These are phyloP conservation scores for Laspeyria flexula DNA, from an alignment of 2,888 invertebrate species.

Conservation along the genomic window DNA sequence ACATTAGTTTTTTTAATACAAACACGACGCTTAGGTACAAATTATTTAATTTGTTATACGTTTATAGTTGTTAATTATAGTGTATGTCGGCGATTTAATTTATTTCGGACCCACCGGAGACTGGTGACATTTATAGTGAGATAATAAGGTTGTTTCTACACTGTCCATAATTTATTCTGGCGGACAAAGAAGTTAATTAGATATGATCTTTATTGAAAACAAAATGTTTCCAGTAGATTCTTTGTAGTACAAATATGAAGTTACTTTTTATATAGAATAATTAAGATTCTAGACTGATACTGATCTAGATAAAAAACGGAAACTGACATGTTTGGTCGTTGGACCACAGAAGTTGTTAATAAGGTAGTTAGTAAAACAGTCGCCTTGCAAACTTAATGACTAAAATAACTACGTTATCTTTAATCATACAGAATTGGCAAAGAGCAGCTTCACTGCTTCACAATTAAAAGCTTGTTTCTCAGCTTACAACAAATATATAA, in stretches of 20 bases:
- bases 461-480: no score
- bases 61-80: constrained; percentile 76
- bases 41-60: constrained; percentile 80
- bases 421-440: no score
- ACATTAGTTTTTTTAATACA: constrained; percentile 70
- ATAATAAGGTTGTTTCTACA: constrained; percentile 60
- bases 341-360: no score
- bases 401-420: no score
- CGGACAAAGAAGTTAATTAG: constrained; percentile 25
- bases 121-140: constrained; percentile 63
- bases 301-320: background rate
- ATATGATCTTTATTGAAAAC: constrained; percentile 15
- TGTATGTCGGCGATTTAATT: constrained; percentile 60
- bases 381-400: no score
- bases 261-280: no score
- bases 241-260: background rate
- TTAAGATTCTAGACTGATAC: background rate
- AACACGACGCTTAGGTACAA: constrained; percentile 75
- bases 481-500: no score
- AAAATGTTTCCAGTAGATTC: background rate
- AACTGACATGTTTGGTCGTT: background rate
- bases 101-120: constrained; percentile 58
- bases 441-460: no score
- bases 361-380: no score
- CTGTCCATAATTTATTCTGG: constrained; percentile 38